A percentile compares a stretch with the other conserved stretches of the same genome.
These are phyloP conservation scores for Andinoacara biseriatus DNA, from an alignment of 2,113 vertebrate species.

Conservation along the genomic window DNA sequence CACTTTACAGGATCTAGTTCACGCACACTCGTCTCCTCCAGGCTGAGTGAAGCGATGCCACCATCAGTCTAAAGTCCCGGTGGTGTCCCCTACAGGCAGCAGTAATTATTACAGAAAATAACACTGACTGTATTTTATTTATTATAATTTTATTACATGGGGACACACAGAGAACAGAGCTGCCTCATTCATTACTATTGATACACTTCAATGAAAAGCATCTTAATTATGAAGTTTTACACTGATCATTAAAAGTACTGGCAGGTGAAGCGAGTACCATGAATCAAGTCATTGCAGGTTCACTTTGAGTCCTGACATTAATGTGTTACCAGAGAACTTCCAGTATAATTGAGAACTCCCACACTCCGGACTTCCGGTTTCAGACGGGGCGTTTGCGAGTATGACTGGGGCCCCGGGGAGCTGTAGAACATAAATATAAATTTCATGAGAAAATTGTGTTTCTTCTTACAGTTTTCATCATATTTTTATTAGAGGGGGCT, in stretches of 20 bases:
- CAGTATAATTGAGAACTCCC: neutral
- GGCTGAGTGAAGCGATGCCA: neutral
- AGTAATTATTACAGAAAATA: neutral
- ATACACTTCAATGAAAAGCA: neutral
- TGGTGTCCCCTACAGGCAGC: constrained; percentile 35
- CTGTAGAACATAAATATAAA: neutral
- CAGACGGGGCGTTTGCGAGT: neutral
- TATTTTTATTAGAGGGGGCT: neutral
- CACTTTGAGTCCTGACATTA: neutral
- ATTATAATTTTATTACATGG: too few relatives aligned
- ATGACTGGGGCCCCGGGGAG: neutral
- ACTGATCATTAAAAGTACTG: neutral
- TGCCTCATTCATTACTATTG: neutral
- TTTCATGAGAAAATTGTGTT: neutral
- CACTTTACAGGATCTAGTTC: constrained; percentile 42
- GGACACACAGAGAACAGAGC: neutral
- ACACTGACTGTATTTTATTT: neutral
- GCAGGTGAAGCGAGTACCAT: neutral
- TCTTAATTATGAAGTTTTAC: neutral
- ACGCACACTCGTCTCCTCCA: constrained; percentile 17
- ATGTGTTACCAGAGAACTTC: neutral
- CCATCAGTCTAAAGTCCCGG: neutral
- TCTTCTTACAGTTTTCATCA: neutral
- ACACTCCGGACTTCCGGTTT: neutral
- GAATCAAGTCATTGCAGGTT: neutral